A percentile compares a stretch with the other conserved stretches of the same genome.
Conservation (phyloP, 2,113 vertebrate species). For the Pollachius pollachius region DNA sequence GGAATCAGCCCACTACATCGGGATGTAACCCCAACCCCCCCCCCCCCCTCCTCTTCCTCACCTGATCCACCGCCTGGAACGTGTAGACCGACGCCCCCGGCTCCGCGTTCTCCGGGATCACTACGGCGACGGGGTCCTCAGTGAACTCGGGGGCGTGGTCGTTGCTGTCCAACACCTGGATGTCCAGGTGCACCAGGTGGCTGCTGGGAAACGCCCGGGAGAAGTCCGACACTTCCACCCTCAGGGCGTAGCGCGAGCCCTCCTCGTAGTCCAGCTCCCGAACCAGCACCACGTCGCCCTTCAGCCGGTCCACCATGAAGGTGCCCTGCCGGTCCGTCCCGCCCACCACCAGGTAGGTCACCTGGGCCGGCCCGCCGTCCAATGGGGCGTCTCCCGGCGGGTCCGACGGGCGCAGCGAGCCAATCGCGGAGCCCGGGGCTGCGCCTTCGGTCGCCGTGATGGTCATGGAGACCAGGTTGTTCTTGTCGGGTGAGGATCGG, state of each 20-base stretch:
- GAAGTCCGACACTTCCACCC: slow-evolving; percentile 82
- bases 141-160: slow-evolving; percentile 88
- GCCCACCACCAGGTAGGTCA: slow-evolving; percentile 86
- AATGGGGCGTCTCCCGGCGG: slow-evolving; percentile 34
- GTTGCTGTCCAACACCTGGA: slow-evolving; percentile 89
- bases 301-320: slow-evolving; percentile 86
- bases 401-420: slow-evolving; percentile 73
- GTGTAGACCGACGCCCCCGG: slow-evolving; percentile 81
- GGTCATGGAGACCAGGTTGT: slow-evolving; percentile 79
- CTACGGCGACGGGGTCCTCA: slow-evolving; percentile 89
- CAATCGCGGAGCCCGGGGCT: slow-evolving; percentile 84
- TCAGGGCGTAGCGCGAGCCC: slow-evolving; percentile 78
- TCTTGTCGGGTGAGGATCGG: slow-evolving; percentile 66
- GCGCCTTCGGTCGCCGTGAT: slow-evolving; percentile 82
- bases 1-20: too few species aligned
- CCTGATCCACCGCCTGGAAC: slow-evolving; percentile 86
- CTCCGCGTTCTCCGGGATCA: slow-evolving; percentile 81
- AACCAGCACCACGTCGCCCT: slow-evolving; percentile 85
- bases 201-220: slow-evolving; percentile 79
- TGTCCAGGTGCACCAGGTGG: slow-evolving; percentile 83
- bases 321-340: slow-evolving; percentile 83
- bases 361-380: slow-evolving; percentile 52
- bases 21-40: too few species aligned
- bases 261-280: slow-evolving; percentile 89
- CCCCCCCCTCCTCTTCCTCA: slow-evolving; percentile 15